These are phyloP conservation scores for Margaritifera margaritifera DNA, from an alignment of 2,888 invertebrate species.

Conservation along the genomic window DNA sequence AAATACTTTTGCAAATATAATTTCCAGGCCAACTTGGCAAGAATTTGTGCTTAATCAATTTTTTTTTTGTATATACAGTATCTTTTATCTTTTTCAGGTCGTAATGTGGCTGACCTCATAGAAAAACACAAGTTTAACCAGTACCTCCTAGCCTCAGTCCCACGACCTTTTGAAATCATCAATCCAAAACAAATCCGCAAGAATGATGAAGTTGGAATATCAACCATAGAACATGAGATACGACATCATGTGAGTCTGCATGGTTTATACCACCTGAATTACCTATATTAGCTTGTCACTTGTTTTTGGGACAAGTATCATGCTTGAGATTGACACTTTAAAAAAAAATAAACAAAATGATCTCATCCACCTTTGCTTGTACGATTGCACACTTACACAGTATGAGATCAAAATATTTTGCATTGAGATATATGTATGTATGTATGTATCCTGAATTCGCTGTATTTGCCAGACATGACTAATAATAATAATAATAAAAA, in stretches of 20 bases:
- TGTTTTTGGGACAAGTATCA: not conserved
- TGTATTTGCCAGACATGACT: too few species aligned
- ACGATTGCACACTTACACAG: too few species aligned
- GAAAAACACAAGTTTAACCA: slow-evolving; percentile 61
- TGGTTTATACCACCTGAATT: not conserved
- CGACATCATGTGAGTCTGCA: slow-evolving; percentile 62
- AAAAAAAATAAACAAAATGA: too few species aligned
- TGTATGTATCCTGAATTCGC: too few species aligned
- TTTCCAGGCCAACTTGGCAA: too few species aligned
- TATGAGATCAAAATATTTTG: too few species aligned
- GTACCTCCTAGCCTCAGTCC: slow-evolving; percentile 67
- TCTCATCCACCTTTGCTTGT: too few species aligned
- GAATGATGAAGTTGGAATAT: slow-evolving; percentile 69
- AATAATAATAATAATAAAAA: too few species aligned
- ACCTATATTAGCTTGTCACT: not conserved
- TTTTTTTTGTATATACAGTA: too few species aligned
- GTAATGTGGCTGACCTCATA: slow-evolving; percentile 39
- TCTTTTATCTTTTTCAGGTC: slow-evolving; percentile 20
- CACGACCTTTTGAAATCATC: slow-evolving; percentile 71
- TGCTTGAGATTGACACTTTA: not conserved
- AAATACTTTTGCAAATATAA: too few species aligned
- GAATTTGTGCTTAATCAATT: too few species aligned
- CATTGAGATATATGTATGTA: too few species aligned
- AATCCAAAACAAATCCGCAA: slow-evolving; percentile 73
- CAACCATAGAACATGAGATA: slow-evolving; percentile 70